Evolutionary conservation across 2,797 vertebrate genomes (phyloP), one percentile per base, ranked within the genome.

Genomic region (Hypotaenidia okinawae): DNA sequence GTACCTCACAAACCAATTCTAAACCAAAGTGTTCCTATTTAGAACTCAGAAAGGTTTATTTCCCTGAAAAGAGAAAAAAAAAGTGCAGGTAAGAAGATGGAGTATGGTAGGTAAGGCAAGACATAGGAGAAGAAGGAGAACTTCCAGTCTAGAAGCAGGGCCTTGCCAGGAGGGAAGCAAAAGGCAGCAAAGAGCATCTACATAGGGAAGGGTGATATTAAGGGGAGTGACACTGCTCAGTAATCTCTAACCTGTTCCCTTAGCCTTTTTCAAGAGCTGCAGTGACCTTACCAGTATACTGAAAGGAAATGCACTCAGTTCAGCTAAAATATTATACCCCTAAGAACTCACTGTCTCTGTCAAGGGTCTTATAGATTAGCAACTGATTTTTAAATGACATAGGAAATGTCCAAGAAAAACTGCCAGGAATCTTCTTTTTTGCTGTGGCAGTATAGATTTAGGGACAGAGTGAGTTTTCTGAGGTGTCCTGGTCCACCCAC

Each of bases 321-420:
- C 6, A 37, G 15, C 13, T 74, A 32, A 79, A 91, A 52, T 39
- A 7, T 47, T 64, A 52, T 6, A 54, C 2, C 13, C 21, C 11
- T 47, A 59, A 67, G 22, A 70, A 17, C 18, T 81, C 33, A 49
- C 30, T 59, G 19, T 49, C 82, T 67, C 17, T 69, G 39, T 13
- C 0, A 2, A 67, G 27, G 23, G 8, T 0, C 2, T 61, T 77
- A 35, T 3, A 67, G 12, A 57, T 41, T 22, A 89, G 23, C 5
- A 49, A 87, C 23, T 28, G 49, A 49, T 80, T 85, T 76, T 92
- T 63, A 52, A 87, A 83, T 13, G 37, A 41, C 6, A 28, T 62
- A 57, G 28, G 2, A 80, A 74, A 57, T 52, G 11, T 64, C 64
- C 39, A 82, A 51, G 45, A 62, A 93, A 84, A 84, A 28, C 24